Percentiles rank a stretch among this genome's conserved stretches.
These are phyloP conservation scores for Sebastes jordani DNA, from an alignment of 2,797 vertebrate species.

Conservation along the genomic window DNA sequence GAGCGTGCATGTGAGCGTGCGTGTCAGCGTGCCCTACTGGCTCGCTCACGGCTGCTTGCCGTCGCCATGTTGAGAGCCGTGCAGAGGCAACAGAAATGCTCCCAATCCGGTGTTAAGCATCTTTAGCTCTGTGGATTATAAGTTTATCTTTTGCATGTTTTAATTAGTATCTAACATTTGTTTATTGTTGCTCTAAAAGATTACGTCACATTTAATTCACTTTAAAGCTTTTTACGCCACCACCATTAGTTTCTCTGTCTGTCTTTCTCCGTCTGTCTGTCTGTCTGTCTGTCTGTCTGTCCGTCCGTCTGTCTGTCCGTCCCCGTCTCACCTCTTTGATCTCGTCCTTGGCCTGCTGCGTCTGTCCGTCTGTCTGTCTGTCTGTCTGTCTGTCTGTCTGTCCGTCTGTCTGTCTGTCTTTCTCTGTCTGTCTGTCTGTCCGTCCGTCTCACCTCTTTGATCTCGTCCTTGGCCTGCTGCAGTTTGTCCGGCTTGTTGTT, in stretches of 20 bases:
- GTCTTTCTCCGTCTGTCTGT: too few relatives aligned
- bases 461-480: conserved; percentile 97
- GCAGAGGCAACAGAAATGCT: too few relatives aligned
- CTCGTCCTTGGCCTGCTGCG: conserved; percentile 96
- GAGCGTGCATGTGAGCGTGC: too few relatives aligned
- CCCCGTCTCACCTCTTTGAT: conserved; percentile 90
- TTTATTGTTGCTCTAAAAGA: neutral
- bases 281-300: too few relatives aligned
- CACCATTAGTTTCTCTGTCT: too few relatives aligned
- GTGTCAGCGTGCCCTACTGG: too few relatives aligned
- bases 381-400: too few relatives aligned
- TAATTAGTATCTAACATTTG: neutral
- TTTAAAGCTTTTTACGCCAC: neutral
- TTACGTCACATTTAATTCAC: neutral
- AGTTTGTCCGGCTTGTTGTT: conserved; percentile 96
- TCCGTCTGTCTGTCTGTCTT: conserved; percentile 46
- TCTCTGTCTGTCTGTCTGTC: conserved; percentile 74
- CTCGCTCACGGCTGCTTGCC: too few relatives aligned
- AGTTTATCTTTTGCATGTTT: too few relatives aligned
- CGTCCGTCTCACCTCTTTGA: conserved; percentile 87
- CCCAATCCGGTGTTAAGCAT: too few relatives aligned
- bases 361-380: conserved; percentile 84
- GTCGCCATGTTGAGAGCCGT: too few relatives aligned
- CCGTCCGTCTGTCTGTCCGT: conserved; percentile 68
- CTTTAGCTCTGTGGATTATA: too few relatives aligned